Evolutionary conservation across 2,888 invertebrate genomes (phyloP).

Genomic region (Drosophila affinis): DNA sequence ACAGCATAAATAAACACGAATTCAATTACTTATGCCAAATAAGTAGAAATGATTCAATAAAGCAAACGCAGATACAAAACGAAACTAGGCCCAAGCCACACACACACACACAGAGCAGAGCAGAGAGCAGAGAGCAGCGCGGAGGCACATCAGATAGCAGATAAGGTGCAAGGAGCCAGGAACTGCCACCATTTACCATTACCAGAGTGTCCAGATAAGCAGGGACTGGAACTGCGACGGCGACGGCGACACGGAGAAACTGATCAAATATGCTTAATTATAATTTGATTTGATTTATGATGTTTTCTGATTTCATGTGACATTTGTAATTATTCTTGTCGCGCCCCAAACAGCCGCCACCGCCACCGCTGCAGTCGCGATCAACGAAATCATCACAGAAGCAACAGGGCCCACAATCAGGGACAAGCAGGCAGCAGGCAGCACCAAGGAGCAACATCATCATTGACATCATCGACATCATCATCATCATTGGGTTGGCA

Average conservation of each 20-base stretch:
- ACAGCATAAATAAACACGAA: conserved; percentile 63
- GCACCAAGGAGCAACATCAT: conserved; percentile 50
- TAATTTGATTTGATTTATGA: conserved; percentile 83
- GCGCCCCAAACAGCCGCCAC: conserved; percentile 72
- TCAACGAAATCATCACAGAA: conserved; percentile 63
- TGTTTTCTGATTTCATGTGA: conserved; percentile 80
- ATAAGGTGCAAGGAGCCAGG: conserved; percentile 9
- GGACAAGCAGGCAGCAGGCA: conserved; percentile 1
- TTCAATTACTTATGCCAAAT: conserved; percentile 80
- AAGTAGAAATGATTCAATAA: conserved; percentile 77
- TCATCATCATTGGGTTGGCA: neutral
- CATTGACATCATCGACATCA: conserved; percentile 35
- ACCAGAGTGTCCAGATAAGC: conserved; percentile 59
- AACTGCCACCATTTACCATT: conserved; percentile 55
- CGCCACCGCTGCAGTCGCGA: conserved; percentile 42
- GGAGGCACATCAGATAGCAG: conserved; percentile 33
- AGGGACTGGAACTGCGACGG: conserved; percentile 2
- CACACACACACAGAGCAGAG: conserved; percentile 16
- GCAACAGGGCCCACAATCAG: conserved; percentile 15
- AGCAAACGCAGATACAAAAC: conserved; percentile 57
- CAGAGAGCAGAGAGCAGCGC: neutral
- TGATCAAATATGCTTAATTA: conserved; percentile 80
- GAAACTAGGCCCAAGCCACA: conserved; percentile 43
- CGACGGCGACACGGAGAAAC: conserved; percentile 50
- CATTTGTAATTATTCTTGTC: conserved; percentile 83